Evolutionary conservation across 2,113 vertebrate species (phyloP).

Genomic region (Melanocharis versteri): DNA sequence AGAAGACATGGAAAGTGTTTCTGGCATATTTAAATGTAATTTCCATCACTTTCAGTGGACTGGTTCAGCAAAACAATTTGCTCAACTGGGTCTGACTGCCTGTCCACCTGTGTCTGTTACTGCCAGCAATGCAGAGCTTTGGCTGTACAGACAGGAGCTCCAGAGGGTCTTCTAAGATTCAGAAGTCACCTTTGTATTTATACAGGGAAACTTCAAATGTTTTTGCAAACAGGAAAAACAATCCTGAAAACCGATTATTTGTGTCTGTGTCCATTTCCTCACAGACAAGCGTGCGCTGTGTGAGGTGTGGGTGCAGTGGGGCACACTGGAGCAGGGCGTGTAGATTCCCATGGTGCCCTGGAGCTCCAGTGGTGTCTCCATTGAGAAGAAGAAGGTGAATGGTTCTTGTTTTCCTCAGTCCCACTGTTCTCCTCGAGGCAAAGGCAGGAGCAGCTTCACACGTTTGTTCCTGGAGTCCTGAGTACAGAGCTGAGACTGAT

Average conservation of each 20-base stretch:
- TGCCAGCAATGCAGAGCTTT: neutral
- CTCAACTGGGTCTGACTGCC: neutral
- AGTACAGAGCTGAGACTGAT: neutral
- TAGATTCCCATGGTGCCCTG: rapidly evolving
- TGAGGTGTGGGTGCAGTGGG: neutral
- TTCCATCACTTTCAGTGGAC: neutral
- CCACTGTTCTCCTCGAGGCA: rapidly evolving
- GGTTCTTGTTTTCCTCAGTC: neutral
- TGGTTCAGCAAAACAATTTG: neutral
- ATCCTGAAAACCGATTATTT: neutral
- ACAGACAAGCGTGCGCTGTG: rapidly evolving
- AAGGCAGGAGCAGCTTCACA: neutral
- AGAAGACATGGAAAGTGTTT: neutral
- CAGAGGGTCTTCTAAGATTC: neutral
- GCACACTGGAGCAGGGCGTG: rapidly evolving
- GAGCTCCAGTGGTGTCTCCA: neutral
- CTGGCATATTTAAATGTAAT: conserved; percentile 13
- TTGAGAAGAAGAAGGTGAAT: no score
- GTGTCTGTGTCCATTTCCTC: neutral
- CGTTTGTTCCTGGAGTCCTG: neutral
- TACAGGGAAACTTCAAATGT: neutral
- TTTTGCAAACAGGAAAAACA: neutral
- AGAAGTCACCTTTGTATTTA: neutral
- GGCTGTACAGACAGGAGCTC: neutral
- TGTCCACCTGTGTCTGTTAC: neutral